These are phyloP conservation scores for Anoura caudifer DNA, from an alignment of 2,113 vertebrate species.

Conservation along the genomic window DNA sequence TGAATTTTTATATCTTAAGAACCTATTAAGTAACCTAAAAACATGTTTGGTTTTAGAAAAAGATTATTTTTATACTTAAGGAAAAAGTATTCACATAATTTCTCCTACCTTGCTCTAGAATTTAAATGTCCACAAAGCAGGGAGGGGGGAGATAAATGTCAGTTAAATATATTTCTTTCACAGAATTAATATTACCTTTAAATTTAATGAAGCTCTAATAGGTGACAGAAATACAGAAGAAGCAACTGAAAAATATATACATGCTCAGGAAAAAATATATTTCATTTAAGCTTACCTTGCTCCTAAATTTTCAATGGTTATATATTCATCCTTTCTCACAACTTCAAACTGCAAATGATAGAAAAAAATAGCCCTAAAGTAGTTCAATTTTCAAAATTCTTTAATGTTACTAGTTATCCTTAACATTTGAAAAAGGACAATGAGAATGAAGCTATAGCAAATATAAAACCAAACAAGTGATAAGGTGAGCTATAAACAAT, in stretches of 20 bases:
- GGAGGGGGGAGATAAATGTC: neutral
- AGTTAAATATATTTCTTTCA: neutral
- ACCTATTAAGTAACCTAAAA: slow-evolving; percentile 30
- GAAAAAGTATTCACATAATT: neutral
- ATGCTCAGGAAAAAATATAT: neutral
- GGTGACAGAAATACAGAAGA: neutral
- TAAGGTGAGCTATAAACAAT: neutral
- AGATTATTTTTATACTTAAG: neutral
- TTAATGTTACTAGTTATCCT: slow-evolving; percentile 28
- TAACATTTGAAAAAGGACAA: slow-evolving; percentile 18
- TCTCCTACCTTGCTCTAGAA: neutral
- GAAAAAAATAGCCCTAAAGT: slow-evolving; percentile 14
- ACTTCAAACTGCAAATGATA: slow-evolving; percentile 73
- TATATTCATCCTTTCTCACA: slow-evolving; percentile 70
- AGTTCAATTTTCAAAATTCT: slow-evolving; percentile 48
- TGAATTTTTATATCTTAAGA: neutral
- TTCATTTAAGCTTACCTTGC: slow-evolving; percentile 68
- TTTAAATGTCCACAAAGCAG: slow-evolving; percentile 3
- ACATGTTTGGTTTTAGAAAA: neutral
- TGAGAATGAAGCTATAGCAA: neutral
- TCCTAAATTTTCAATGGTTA: slow-evolving; percentile 74
- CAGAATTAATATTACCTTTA: neutral
- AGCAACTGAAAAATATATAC: neutral
- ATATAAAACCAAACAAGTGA: slow-evolving; percentile 43
- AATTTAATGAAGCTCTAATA: neutral